Conservation (phyloP, 2,113 vertebrate genomes). For the Nanorana parkeri region DNA sequence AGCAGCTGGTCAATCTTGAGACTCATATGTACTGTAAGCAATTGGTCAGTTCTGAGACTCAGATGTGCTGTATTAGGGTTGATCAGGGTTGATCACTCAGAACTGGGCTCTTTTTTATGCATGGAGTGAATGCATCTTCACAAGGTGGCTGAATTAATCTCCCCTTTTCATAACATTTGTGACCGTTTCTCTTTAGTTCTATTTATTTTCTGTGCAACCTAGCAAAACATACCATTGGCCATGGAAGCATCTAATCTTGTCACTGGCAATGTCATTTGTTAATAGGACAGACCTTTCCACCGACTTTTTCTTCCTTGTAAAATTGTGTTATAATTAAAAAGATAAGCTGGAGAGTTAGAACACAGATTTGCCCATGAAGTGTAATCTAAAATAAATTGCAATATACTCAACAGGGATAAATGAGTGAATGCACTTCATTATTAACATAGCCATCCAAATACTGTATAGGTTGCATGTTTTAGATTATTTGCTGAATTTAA, state of each 20-base stretch:
- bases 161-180: too few relatives aligned
- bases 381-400: constrained; percentile 29
- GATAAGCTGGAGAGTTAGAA: neutral
- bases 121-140: too few relatives aligned
- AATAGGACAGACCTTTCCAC: neutral
- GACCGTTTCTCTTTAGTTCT: too few relatives aligned
- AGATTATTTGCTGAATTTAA: constrained; percentile 28
- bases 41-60: too few relatives aligned
- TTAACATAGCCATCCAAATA: constrained; percentile 27
- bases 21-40: too few relatives aligned
- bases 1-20: too few relatives aligned
- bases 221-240: too few relatives aligned
- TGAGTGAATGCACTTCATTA: constrained; percentile 27
- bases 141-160: too few relatives aligned
- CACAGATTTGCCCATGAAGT: neutral
- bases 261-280: constrained; percentile 3
- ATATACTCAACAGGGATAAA: constrained; percentile 20
- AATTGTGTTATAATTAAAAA: constrained; percentile 32
- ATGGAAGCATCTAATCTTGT: constrained; percentile 3
- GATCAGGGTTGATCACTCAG: too few relatives aligned
- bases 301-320: neutral
- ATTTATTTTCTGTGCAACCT: too few relatives aligned
- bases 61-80: too few relatives aligned
- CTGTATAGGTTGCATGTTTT: constrained; percentile 17
- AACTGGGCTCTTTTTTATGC: too few relatives aligned